Conservation (phyloP, 2,888 invertebrate genomes). For the Tinea semifulvella region DNA sequence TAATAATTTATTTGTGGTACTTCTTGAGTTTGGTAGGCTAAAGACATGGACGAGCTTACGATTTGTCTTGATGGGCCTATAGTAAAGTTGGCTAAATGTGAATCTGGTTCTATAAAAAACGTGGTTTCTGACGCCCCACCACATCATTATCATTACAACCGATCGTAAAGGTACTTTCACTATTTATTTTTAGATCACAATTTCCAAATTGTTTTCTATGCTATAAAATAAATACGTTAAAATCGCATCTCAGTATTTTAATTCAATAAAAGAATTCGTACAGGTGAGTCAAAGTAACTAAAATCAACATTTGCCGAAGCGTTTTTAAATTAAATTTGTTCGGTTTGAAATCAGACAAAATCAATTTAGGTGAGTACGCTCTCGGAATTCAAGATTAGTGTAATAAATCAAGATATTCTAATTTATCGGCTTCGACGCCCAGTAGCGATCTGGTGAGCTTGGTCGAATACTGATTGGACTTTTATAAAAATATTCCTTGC, state of each 20-base stretch:
- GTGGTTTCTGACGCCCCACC: no score
- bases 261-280: background rate
- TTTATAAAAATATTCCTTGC: conserved; percentile 6
- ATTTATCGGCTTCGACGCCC: conserved; percentile 34
- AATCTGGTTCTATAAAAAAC: no score
- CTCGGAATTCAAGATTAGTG: conserved; percentile 25
- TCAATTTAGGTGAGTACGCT: conserved; percentile 13
- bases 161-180: no score
- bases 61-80: no score
- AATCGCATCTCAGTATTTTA: conserved; percentile 5
- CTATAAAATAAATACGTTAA: no score
- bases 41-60: no score
- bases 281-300: conserved; percentile 17
- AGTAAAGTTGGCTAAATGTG: no score
- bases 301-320: conserved; percentile 29
- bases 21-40: no score
- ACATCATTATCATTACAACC: no score
- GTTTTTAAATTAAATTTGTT: conserved; percentile 14
- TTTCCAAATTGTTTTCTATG: no score
- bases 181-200: no score
- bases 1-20: no score
- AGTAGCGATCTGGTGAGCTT: conserved; percentile 2
- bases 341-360: conserved; percentile 12
- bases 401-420: conserved; percentile 48
- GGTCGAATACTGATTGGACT: conserved; percentile 6